Base-by-base conservation (phyloP, 2,888 invertebrate genomes). In the Saturnia pavonia region DNA sequence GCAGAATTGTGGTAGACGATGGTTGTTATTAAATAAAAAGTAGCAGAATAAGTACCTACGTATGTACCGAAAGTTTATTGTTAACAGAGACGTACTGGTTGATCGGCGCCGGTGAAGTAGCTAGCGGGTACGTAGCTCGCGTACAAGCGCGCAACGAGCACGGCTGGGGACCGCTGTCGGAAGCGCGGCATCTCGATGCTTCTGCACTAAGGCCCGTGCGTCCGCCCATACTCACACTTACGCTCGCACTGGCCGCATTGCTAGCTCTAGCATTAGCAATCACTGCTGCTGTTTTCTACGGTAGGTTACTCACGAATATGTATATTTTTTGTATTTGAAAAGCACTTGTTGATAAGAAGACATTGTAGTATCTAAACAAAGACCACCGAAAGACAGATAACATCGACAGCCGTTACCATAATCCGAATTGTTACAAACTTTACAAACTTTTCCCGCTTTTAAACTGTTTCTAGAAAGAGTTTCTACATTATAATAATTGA, bases 161-260 rank as follows among this genome's bases (percentile, higher is more conserved):
- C 86, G 98, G 98, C 34, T 97, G 97, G 96, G 97, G 98, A 72
- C 94, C 95, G 22, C 96, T 96, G 86, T 98, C 97, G 75, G 90
- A 94, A 75, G 90, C 95, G 69, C 97, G 96, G 76, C 94, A 94
- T 45, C 93, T 91, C 69, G 80, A 80, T 73, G 85, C 86, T 16
- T 80, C 85, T 11, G 83, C 85, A 71, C 79, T 77, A 19, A 82
- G 82, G 22, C 78, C 78, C 8, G 74, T 80, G 9, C 75, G 79
- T 8, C 75, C 80, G 22, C 79, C 93, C 92, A 78, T 92, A 94
- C 74, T 97, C 96, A 94, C 96, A 8, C 89, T 97, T 14, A 96
- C 96, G 9, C 94, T 96, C 6, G 94, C 95, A 54, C 94, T 96
- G 22, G 96, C 96, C 0, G 93, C 88, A 89, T 76, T 92, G 88